A percentile compares a stretch with the other conserved stretches of the same genome.
phyloP scores from a whole-genome alignment of 2,113 vertebrate species.

The Chloropsis cyanopogon region DNA sequence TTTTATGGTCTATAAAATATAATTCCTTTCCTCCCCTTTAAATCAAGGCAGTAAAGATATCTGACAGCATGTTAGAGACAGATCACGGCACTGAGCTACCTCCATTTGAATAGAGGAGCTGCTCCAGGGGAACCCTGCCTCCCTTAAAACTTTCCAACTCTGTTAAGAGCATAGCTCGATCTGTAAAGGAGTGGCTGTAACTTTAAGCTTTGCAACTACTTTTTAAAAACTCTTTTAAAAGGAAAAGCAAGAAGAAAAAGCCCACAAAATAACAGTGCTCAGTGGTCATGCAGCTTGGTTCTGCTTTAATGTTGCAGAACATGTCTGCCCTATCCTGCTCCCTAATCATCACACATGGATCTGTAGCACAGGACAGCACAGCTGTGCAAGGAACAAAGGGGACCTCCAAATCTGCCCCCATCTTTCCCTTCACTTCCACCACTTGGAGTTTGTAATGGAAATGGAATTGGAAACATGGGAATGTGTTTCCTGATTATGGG shows the following conservation, averaged over 20 bases:
- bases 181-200: not conserved
- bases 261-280: not conserved
- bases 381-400: not conserved
- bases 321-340: not conserved
- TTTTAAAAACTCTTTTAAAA: rapidly evolving
- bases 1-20: slow-evolving; percentile 63
- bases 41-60: slow-evolving; percentile 51
- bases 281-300: not conserved
- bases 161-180: not conserved
- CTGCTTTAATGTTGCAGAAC: not conserved
- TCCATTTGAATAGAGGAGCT: not conserved
- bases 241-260: not conserved
- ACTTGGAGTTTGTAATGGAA: not conserved
- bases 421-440: not conserved
- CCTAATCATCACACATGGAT: rapidly evolving
- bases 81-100: not conserved
- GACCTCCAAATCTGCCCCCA: not conserved
- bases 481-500: rapidly evolving
- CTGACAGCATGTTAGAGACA: slow-evolving; percentile 6
- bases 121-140: slow-evolving; percentile 30
- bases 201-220: not conserved
- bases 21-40: slow-evolving; percentile 45
- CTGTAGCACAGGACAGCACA: not conserved
- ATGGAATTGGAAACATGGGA: rapidly evolving
- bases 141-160: slow-evolving; percentile 34